Evolutionary conservation across 2,888 invertebrate genomes (phyloP).

Genomic region (Yponomeuta sedellus): DNA sequence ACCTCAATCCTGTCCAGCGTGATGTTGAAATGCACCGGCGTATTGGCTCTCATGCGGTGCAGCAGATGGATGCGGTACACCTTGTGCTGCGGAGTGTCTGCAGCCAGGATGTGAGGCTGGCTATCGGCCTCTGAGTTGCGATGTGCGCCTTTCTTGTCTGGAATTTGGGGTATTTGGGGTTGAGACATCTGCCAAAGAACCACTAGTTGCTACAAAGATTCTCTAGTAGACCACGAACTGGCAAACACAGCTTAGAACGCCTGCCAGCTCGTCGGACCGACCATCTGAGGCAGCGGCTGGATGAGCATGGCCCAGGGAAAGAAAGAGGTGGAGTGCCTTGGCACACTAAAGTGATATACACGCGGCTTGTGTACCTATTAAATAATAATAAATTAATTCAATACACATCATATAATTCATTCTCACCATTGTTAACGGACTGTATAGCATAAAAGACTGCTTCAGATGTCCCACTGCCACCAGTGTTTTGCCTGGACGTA

Average conservation of each 20-base stretch:
- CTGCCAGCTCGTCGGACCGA: no score
- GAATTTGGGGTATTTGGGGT: conserved; percentile 18
- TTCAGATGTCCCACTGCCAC: conserved; percentile 64
- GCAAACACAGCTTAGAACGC: no score
- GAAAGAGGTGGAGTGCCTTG: no score
- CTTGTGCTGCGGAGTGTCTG: conserved; percentile 2
- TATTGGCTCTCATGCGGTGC: conserved; percentile 87
- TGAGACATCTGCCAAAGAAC: conserved; percentile 10
- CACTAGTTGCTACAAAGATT: conserved; percentile 13
- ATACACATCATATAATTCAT: not conserved
- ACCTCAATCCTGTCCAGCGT: conserved; percentile 95
- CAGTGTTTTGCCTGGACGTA: conserved; percentile 23
- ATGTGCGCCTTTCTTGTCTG: conserved; percentile 30
- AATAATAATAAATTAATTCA: no score
- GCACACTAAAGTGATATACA: no score
- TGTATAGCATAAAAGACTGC: conserved; percentile 57
- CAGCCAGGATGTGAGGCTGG: not conserved
- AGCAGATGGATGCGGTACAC: conserved; percentile 80
- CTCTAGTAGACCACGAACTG: no score
- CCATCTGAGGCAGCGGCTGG: no score
- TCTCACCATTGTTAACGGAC: conserved; percentile 66
- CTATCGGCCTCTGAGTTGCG: conserved; percentile 66
- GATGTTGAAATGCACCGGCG: conserved; percentile 90
- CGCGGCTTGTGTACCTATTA: no score
- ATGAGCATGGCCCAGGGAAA: no score